phyloP scores from a whole-genome alignment of 35 echinoderm and acorn worm species.

The Heliocidaris erythrogramma region DNA sequence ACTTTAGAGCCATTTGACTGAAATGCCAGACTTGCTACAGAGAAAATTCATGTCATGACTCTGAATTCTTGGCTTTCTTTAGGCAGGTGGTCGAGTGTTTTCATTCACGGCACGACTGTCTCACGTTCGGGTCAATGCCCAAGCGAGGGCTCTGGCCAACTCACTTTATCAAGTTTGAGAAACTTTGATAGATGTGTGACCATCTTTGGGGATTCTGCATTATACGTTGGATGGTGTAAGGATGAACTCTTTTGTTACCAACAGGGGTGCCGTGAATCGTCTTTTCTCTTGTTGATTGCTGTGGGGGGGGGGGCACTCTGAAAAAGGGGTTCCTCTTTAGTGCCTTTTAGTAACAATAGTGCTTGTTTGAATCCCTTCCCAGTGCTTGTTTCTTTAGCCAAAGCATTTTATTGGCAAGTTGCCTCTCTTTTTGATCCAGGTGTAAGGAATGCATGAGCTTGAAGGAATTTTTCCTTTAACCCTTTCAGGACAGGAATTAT shows the following conservation, averaged over 20 bases:
- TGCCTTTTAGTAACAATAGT: too few species aligned
- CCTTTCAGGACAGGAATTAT: too few species aligned
- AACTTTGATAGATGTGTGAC: background rate
- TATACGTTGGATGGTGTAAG: background rate
- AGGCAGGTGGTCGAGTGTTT: background rate
- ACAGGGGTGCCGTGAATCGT: background rate
- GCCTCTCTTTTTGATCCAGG: too few species aligned
- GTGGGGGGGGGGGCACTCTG: background rate
- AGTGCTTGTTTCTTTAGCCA: too few species aligned
- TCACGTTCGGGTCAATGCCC: background rate
- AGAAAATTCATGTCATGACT: too few species aligned
- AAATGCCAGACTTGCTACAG: too few species aligned
- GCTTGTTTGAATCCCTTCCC: too few species aligned
- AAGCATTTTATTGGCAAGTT: too few species aligned
- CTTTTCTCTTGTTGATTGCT: background rate
- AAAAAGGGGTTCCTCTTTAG: background rate
- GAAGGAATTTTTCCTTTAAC: too few species aligned
- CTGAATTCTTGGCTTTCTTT: background rate
- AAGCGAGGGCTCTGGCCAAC: background rate
- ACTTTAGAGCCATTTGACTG: too few species aligned
- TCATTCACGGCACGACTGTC: background rate
- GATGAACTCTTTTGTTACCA: background rate
- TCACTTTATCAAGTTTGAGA: background rate
- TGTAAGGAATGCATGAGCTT: too few species aligned
- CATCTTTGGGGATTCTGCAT: background rate